Evolutionary conservation across 2,113 vertebrate species (phyloP).

Genomic region (Mandrillus leucophaeus): DNA sequence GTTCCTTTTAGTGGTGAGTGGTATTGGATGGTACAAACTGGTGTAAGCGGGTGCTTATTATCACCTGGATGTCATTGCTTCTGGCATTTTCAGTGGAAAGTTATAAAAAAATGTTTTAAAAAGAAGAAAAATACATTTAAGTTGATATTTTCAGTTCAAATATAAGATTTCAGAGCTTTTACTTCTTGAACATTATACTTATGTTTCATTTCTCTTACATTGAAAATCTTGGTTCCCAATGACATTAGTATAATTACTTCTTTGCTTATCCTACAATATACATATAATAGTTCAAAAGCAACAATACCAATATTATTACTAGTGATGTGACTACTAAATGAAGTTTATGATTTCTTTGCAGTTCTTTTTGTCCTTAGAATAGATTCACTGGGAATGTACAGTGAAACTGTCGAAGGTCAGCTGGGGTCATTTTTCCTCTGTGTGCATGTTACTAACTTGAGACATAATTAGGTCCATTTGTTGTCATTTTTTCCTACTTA

Average conservation of each 20-base stretch:
- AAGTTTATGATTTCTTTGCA: neutral
- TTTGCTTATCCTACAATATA: neutral
- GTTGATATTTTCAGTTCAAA: neutral
- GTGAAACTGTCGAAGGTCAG: neutral
- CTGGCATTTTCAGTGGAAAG: neutral
- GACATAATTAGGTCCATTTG: neutral
- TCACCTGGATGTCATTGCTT: neutral
- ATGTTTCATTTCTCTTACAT: neutral
- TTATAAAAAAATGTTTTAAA: neutral
- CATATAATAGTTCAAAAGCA: neutral
- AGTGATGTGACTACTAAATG: neutral
- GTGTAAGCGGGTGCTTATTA: neutral
- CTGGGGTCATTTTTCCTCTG: neutral
- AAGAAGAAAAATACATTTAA: neutral
- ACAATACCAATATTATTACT: neutral
- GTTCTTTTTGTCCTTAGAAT: neutral
- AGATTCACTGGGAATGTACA: fast-evolving
- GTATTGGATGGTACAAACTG: fast-evolving
- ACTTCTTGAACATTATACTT: neutral
- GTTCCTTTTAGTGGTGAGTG: neutral
- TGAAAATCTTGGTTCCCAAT: neutral
- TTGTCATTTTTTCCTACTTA: neutral
- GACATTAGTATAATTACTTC: neutral
- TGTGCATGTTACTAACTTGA: neutral
- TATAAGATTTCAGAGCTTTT: neutral